phyloP scores from a whole-genome alignment of 2,888 invertebrate genomes.

The Eremobia ochroleuca region DNA sequence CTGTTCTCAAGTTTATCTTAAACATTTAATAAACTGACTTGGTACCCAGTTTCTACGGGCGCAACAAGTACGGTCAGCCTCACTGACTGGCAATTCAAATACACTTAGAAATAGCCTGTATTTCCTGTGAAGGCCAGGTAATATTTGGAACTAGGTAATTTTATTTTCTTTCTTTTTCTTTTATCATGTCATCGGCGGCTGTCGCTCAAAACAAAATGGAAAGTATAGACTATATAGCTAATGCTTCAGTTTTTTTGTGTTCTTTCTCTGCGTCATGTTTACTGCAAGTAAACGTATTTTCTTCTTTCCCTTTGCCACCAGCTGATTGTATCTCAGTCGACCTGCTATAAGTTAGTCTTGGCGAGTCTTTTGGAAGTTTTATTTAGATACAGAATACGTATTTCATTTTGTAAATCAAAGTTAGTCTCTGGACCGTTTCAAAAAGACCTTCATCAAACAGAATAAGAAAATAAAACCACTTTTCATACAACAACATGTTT shows the following conservation, averaged over 20 bases:
- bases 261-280: too few species aligned
- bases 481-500: background rate
- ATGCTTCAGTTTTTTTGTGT: too few species aligned
- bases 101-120: background rate
- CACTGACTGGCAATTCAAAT: background rate
- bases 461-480: background rate
- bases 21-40: background rate
- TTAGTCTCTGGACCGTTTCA: background rate
- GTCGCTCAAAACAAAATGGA: too few species aligned
- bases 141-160: too few species aligned
- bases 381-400: background rate
- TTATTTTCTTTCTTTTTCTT: too few species aligned
- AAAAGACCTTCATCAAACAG: background rate
- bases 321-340: too few species aligned
- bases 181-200: too few species aligned
- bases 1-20: background rate
- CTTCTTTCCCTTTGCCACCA: background rate
- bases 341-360: background rate
- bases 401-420: background rate
- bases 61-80: background rate
- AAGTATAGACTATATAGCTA: too few species aligned
- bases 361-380: background rate
- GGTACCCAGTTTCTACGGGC: background rate
- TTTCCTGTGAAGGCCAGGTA: background rate
- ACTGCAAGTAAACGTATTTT: too few species aligned